Percentiles rank a stretch among this genome's conserved stretches.
Evolutionary conservation across 2,113 vertebrate species (phyloP).

Genomic region (Nibea coibor): DNA sequence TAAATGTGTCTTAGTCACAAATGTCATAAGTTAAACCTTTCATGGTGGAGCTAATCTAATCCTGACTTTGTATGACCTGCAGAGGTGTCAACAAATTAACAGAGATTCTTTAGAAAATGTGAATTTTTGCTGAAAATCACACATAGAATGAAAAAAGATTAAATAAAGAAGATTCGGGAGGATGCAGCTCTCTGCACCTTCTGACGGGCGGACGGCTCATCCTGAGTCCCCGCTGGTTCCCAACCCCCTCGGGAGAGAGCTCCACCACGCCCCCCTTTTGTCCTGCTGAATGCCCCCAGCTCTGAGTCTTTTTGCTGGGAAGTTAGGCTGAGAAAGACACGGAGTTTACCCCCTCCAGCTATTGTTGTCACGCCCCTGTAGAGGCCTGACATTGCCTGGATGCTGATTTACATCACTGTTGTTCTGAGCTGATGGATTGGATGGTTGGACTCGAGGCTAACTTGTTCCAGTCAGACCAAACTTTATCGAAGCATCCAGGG

Average conservation of each 20-base stretch:
- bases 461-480: neutral
- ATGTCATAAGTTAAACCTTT: neutral
- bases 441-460: neutral
- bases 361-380: conserved; percentile 24
- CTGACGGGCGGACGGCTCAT: conserved; percentile 14
- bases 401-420: conserved; percentile 24
- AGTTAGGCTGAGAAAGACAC: conserved; percentile 40
- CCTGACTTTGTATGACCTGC: neutral
- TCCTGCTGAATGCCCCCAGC: conserved; percentile 46
- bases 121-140: neutral
- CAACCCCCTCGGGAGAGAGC: conserved; percentile 11
- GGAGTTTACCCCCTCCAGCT: neutral
- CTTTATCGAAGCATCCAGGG: no score
- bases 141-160: neutral
- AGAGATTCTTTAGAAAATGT: neutral
- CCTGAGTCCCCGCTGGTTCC: conserved; percentile 7
- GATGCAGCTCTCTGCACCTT: neutral
- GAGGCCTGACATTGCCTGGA: neutral
- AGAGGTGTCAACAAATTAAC: neutral
- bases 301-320: conserved; percentile 28
- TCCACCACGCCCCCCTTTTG: conserved; percentile 56
- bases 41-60: neutral
- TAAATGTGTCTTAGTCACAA: neutral
- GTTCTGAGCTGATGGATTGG: neutral
- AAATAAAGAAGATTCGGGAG: neutral